Percentiles rank a stretch among this genome's conserved stretches.
These are phyloP conservation scores for Apodemia hepburni DNA, from an alignment of 2,888 invertebrate genomes.

Conservation along the genomic window DNA sequence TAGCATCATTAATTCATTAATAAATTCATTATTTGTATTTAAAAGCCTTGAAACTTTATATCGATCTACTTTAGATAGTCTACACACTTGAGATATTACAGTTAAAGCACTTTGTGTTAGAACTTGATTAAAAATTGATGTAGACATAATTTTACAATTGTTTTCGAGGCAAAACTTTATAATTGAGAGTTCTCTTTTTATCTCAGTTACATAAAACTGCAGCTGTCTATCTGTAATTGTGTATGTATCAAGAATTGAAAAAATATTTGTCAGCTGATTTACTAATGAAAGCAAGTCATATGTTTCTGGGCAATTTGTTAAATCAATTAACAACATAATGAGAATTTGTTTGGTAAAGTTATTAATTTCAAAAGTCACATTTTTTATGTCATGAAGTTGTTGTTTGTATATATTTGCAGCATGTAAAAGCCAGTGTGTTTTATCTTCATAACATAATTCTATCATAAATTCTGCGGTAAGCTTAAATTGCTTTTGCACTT, in stretches of 20 bases:
- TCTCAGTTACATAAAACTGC: conserved; percentile 71
- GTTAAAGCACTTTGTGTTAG: conserved; percentile 69
- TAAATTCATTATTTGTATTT: conserved; percentile 65
- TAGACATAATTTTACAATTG: conserved; percentile 73
- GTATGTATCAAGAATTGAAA: conserved; percentile 69
- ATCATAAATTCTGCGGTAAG: conserved; percentile 73
- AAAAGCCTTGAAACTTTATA: conserved; percentile 72
- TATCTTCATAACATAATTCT: conserved; percentile 70
- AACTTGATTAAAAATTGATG: conserved; percentile 68
- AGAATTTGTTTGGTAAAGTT: conserved; percentile 73
- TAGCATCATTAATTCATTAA: conserved; percentile 53
- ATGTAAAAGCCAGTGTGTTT: conserved; percentile 71
- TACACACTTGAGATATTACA: conserved; percentile 74
- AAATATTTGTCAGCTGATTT: conserved; percentile 68
- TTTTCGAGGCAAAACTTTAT: conserved; percentile 74
- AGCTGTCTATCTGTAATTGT: conserved; percentile 62
- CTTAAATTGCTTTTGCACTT: conserved; percentile 64
- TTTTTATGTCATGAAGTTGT: conserved; percentile 68
- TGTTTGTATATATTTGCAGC: conserved; percentile 67
- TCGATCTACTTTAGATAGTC: conserved; percentile 68
- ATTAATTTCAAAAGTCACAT: conserved; percentile 70
- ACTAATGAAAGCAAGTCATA: conserved; percentile 66
- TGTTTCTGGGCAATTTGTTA: conserved; percentile 69
- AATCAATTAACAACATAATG: conserved; percentile 70
- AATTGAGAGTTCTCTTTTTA: conserved; percentile 69